A percentile compares a stretch with the other conserved stretches of the same genome.
These are phyloP conservation scores for Leucophenga varia DNA, from an alignment of 1,140 invertebrate genomes.

Conservation along the genomic window DNA sequence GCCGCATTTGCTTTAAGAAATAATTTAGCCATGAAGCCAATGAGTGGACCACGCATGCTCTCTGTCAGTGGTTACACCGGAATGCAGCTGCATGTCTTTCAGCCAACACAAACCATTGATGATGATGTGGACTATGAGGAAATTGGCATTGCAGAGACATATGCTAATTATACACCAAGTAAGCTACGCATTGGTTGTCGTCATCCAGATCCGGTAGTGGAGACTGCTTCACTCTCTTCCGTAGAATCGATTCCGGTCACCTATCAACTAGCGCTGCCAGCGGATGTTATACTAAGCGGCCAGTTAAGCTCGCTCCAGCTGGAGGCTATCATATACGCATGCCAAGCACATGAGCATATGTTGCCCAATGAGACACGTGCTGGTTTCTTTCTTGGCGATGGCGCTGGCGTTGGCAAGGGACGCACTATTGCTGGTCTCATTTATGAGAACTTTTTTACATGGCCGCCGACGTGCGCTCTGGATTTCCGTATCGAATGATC, in stretches of 20 bases:
- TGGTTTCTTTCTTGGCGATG: slow-evolving; percentile 97
- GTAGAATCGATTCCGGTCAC: slow-evolving; percentile 93
- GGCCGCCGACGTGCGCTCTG: slow-evolving; percentile 92
- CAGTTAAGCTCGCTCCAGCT: slow-evolving; percentile 92
- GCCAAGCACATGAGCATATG: slow-evolving; percentile 91
- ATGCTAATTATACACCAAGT: slow-evolving; percentile 94
- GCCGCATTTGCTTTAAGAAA: background rate
- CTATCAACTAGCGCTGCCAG: slow-evolving; percentile 83
- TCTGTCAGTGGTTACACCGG: too few species aligned
- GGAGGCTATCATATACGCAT: slow-evolving; percentile 94
- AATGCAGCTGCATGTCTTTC: background rate
- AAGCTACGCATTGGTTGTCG: slow-evolving; percentile 85
- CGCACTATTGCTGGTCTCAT: slow-evolving; percentile 97
- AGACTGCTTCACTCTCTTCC: slow-evolving; percentile 94
- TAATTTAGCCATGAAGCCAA: too few species aligned
- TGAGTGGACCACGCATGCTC: too few species aligned
- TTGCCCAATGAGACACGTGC: slow-evolving; percentile 87
- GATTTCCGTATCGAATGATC: slow-evolving; percentile 97
- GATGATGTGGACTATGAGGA: slow-evolving; percentile 94
- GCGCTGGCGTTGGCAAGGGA: slow-evolving; percentile 98
- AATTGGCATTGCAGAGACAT: slow-evolving; percentile 96
- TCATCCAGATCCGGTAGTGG: slow-evolving; percentile 98
- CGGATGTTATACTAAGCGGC: slow-evolving; percentile 77
- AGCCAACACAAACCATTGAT: slow-evolving; percentile 59
- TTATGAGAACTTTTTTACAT: slow-evolving; percentile 91